Base-by-base conservation (phyloP, 2,888 invertebrate species). In the Heteropelma amictum region DNA sequence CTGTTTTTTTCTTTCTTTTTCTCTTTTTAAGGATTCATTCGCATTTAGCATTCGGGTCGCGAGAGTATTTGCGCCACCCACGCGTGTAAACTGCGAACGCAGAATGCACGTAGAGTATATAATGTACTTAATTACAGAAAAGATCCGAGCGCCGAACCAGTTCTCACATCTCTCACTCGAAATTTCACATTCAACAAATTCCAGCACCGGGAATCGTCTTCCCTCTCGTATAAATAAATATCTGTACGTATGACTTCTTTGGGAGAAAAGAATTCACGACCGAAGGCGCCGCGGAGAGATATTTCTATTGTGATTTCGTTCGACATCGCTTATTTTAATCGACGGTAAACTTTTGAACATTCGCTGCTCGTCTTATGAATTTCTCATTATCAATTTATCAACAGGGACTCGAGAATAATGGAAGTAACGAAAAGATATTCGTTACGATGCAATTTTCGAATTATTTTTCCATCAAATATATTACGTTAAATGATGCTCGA, bases 121-220 rank as follows among this genome's bases (percentile, higher is more conserved):
- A 63, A 71, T 67, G 61, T 61, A 71, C 70, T 28, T 75, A 63
- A 75, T 75, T 75, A 58, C 61, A 49, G 61, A 71, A 67, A 67
- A 67, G 23, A 42, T 45, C 35, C 40, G 17, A 54, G 23, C 33
- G 23, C 58, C 60, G 70, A 47, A 69, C 71, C 65, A 75, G 56
- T 75, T 75, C 71, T 71, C 72, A 72, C 75, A 68, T 72, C 42
- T 65, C 60, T 74, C 74, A 60, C 64, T 14, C 65, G 53, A 40
- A 70, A 61, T 60, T 65, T 70, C 64, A 28, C 68, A 56, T 60
- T 72, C 63, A 49, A 51, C 33, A 30, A 30, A 68, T 58, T 68
- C 68, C 63, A 10, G 21, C 38, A 38, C 35, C 60, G 60, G 23
- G 23, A 45, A 61, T 67, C 45, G 23, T 38, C 21, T 14, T 14